Percentiles rank a stretch among this genome's conserved stretches.
Conservation (phyloP, 2,888 invertebrate genomes). For the Eudiplozoon nipponicum region DNA sequence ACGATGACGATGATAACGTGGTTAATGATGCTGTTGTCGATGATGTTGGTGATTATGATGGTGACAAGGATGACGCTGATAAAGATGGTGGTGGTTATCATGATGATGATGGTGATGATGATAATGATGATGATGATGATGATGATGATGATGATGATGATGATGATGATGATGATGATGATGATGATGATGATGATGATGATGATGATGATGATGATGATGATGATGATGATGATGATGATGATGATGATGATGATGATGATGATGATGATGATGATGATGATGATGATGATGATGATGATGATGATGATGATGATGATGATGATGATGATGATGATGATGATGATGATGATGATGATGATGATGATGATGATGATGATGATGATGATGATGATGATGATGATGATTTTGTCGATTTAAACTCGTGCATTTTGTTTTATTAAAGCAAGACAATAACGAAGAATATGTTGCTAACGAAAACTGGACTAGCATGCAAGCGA, state of each 20-base stretch:
- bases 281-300: slow-evolving; percentile 1
- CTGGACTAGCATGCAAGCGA: too few species aligned
- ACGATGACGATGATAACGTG: too few species aligned
- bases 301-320: slow-evolving; percentile 3
- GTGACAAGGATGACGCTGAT: too few species aligned
- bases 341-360: slow-evolving; percentile 5
- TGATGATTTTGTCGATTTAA: too few species aligned
- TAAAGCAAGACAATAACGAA: too few species aligned
- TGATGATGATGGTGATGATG: too few species aligned
- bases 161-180: slow-evolving; percentile 3
- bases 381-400: slow-evolving; percentile 7
- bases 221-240: slow-evolving; percentile 2
- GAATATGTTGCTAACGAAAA: too few species aligned
- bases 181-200: background rate
- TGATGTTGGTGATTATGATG: too few species aligned
- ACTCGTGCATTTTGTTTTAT: too few species aligned
- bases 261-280: slow-evolving; percentile 3
- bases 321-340: slow-evolving; percentile 1
- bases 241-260: slow-evolving; percentile 2
- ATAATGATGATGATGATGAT: background rate
- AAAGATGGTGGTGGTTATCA: too few species aligned
- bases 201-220: slow-evolving; percentile 2
- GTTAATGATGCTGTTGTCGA: too few species aligned
- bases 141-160: background rate
- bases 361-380: slow-evolving; percentile 3